A percentile compares a stretch with the other conserved stretches of the same genome.
phyloP scores from a whole-genome alignment of 2,113 vertebrate species.

The Polyodon spathula region DNA sequence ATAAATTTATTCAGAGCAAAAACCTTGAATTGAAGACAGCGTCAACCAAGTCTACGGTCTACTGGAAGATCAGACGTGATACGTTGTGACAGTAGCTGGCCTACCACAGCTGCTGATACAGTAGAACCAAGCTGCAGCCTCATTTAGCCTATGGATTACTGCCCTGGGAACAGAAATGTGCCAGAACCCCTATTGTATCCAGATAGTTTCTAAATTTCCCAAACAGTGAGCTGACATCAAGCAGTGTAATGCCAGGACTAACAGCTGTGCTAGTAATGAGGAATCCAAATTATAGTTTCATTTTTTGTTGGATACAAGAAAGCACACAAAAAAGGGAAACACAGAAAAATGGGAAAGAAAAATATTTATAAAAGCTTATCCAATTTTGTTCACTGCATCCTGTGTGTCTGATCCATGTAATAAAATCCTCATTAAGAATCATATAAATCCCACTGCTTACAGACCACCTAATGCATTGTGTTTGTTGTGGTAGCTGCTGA shows the following conservation, averaged over 20 bases:
- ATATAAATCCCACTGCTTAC: too few relatives aligned
- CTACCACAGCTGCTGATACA: conserved; percentile 15
- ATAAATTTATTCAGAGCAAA: neutral
- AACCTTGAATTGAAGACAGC: conserved; percentile 6
- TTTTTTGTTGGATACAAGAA: too few relatives aligned
- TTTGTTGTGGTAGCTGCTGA: too few relatives aligned
- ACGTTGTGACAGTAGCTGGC: conserved; percentile 14
- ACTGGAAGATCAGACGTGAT: conserved; percentile 14
- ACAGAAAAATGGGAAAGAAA: too few relatives aligned
- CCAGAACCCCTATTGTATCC: neutral
- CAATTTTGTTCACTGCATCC: neutral
- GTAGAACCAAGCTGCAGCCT: conserved; percentile 1
- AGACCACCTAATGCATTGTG: too few relatives aligned
- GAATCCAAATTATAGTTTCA: conserved; percentile 7
- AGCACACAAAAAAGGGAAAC: too few relatives aligned
- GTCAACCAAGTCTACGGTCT: conserved; percentile 6
- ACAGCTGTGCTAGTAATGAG: conserved; percentile 14
- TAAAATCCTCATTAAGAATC: neutral
- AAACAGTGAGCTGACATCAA: conserved; percentile 16
- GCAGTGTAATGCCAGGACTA: neutral
- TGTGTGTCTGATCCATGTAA: neutral
- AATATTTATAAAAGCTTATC: too few relatives aligned
- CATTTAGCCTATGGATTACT: conserved; percentile 10
- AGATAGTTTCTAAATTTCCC: conserved; percentile 14
- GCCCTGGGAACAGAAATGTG: conserved; percentile 14